These are phyloP conservation scores for Eretmochelys imbricata DNA, from an alignment of 2,113 vertebrate species.

Conservation along the genomic window DNA sequence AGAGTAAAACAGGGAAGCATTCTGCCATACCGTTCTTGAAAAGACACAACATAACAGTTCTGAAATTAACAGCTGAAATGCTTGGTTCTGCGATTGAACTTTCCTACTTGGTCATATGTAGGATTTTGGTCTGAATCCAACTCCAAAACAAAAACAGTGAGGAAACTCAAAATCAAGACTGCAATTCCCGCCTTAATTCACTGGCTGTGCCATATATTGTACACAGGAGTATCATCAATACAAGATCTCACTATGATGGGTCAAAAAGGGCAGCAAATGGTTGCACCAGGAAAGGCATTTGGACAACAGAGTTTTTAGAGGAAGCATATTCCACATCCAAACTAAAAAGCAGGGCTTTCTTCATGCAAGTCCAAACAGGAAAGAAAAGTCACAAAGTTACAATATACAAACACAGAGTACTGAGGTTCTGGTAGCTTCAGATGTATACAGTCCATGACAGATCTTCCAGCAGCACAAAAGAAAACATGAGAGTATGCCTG, in stretches of 20 bases:
- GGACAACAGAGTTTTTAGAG: neutral
- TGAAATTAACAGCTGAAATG: neutral
- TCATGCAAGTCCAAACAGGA: neutral
- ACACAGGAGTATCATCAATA: neutral
- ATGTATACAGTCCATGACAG: neutral
- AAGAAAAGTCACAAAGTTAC: neutral
- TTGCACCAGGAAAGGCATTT: neutral
- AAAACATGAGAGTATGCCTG: neutral
- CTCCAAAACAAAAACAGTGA: neutral
- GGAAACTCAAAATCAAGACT: neutral
- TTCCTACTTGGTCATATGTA: neutral
- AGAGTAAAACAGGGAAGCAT: rapidly evolving
- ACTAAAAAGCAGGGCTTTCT: neutral
- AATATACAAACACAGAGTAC: neutral
- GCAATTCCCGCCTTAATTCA: neutral
- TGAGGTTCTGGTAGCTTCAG: neutral
- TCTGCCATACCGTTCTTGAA: neutral
- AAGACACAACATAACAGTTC: neutral
- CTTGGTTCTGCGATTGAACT: neutral
- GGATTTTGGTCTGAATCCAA: neutral
- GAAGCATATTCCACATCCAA: neutral
- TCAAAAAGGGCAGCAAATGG: rapidly evolving
- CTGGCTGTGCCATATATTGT: neutral
- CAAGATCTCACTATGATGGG: neutral
- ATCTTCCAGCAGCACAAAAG: neutral